phyloP scores from a whole-genome alignment of 2,888 invertebrate genomes.

The Drosophila acutilabella region DNA sequence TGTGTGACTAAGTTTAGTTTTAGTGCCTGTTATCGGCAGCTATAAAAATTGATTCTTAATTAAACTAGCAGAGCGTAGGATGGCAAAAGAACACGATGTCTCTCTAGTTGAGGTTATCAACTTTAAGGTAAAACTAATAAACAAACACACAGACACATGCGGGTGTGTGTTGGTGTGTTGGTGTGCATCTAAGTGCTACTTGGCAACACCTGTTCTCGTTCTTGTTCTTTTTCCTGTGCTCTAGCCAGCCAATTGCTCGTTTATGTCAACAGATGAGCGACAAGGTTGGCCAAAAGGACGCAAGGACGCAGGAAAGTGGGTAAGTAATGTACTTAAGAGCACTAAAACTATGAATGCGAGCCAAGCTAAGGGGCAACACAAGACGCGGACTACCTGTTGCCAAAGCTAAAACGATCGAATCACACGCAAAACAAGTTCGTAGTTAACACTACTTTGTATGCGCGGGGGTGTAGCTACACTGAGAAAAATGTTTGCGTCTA shows the following conservation, averaged over 20 bases:
- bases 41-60: slow-evolving; percentile 78
- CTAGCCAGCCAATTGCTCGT: slow-evolving; percentile 46
- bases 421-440: slow-evolving; percentile 46
- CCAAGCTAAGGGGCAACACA: slow-evolving; percentile 1
- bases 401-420: slow-evolving; percentile 28
- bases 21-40: slow-evolving; percentile 64
- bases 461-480: neutral
- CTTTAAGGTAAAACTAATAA: slow-evolving; percentile 46
- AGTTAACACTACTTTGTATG: slow-evolving; percentile 11
- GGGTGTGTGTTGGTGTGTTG: slow-evolving; percentile 6
- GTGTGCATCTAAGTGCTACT: slow-evolving; percentile 33
- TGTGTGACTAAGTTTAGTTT: slow-evolving; percentile 55
- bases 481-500: neutral
- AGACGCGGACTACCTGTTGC: slow-evolving; percentile 49
- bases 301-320: slow-evolving; percentile 26
- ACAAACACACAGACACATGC: slow-evolving; percentile 24
- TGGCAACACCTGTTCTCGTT: slow-evolving; percentile 43
- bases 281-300: neutral
- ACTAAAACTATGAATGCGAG: slow-evolving; percentile 60
- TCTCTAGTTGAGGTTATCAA: slow-evolving; percentile 14
- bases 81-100: slow-evolving; percentile 2
- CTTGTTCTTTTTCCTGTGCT: neutral
- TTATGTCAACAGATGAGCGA: slow-evolving; percentile 44
- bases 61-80: slow-evolving; percentile 58
- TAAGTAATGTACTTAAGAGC: slow-evolving; percentile 54